These are phyloP conservation scores for Scyliorhinus canicula DNA, from an alignment of 2,797 vertebrate species.

Conservation along the genomic window DNA sequence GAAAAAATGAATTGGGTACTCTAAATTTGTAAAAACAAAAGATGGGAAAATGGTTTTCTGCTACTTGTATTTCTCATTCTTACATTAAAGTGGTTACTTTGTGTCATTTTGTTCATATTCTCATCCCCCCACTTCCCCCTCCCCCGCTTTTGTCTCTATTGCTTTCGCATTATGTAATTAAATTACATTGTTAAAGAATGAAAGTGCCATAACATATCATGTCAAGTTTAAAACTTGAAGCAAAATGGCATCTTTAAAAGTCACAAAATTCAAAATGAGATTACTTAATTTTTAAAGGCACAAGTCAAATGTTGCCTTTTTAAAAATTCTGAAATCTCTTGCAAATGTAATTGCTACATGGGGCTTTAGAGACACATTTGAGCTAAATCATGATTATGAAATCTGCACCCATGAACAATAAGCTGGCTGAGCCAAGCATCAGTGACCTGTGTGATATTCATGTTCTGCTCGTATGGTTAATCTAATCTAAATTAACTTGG, in stretches of 20 bases:
- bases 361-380: background rate
- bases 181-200: background rate
- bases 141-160: background rate
- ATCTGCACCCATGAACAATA: background rate
- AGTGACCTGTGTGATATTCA: background rate
- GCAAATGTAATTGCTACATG: background rate
- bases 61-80: background rate
- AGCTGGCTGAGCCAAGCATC: background rate
- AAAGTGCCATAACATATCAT: background rate
- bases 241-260: background rate
- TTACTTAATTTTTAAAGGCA: background rate
- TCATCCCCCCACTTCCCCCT: background rate
- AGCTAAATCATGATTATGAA: background rate
- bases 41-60: no score
- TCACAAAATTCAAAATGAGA: background rate
- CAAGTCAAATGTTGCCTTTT: background rate
- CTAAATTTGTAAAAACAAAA: no score
- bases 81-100: background rate
- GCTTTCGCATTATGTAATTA: background rate
- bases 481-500: background rate
- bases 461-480: background rate
- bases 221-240: background rate
- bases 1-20: no score
- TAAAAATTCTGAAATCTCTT: background rate
- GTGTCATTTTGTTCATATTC: background rate